A percentile compares a stretch with the other conserved stretches of the same genome.
Evolutionary conservation across 2,113 vertebrate genomes (phyloP).

Genomic region (Oceanites oceanicus): DNA sequence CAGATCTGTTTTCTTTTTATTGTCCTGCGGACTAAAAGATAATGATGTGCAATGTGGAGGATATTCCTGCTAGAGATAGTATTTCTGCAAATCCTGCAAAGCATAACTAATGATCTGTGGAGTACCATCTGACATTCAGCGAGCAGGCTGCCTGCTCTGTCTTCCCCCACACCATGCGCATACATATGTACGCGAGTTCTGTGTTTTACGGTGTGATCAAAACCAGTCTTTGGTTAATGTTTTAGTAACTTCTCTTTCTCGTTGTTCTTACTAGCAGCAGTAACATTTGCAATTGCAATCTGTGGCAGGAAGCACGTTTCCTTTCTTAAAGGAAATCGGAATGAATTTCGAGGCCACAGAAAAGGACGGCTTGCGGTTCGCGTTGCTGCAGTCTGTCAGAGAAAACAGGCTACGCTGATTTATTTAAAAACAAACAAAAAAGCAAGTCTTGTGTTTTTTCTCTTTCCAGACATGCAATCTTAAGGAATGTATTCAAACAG

Average conservation of each 20-base stretch:
- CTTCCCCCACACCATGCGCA: neutral
- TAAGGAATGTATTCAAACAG: neutral
- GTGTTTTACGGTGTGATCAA: neutral
- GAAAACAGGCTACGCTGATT: neutral
- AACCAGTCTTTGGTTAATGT: neutral
- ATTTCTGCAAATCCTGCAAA: conserved; percentile 11
- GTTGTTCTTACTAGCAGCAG: neutral
- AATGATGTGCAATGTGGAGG: neutral
- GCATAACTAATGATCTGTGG: neutral
- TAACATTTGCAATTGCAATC: neutral
- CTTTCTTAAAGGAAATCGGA: neutral
- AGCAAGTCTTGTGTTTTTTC: neutral
- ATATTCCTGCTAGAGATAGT: neutral
- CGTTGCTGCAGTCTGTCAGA: neutral
- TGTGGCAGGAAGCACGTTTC: neutral
- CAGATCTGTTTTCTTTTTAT: neutral
- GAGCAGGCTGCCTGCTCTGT: neutral
- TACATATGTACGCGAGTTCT: neutral
- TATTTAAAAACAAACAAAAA: neutral
- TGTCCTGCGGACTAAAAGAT: neutral
- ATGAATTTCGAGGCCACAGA: neutral
- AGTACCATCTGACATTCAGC: neutral
- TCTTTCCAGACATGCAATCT: neutral
- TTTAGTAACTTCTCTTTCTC: neutral
- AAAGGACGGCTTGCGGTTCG: neutral